Conservation (phyloP, 2,797 vertebrate species). For the Notamacropus eugenii region DNA sequence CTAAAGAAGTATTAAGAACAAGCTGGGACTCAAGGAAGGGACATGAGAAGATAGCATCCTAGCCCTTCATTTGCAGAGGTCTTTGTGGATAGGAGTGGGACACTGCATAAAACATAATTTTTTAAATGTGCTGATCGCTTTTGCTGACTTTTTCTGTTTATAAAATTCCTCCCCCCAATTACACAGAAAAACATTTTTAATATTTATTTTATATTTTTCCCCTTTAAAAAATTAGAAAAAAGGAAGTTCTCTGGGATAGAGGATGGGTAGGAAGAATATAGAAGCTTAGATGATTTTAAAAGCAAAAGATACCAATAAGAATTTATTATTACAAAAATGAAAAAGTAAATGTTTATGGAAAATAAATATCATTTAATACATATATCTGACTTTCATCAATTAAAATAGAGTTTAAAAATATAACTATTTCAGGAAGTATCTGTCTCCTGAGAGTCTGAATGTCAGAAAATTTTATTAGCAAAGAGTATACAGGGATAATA, state of each 20-base stretch:
- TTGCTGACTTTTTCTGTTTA: not conserved
- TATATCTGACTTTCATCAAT: not conserved
- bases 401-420: slow-evolving; percentile 22
- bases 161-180: not conserved
- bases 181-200: not conserved
- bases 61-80: not conserved
- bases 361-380: not conserved
- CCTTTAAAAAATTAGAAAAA: not conserved
- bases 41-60: not conserved
- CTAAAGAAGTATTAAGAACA: not conserved
- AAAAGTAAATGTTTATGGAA: not conserved
- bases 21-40: not conserved
- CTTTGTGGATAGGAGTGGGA: not conserved
- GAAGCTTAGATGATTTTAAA: not conserved
- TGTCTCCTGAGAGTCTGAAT: not conserved
- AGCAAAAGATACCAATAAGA: not conserved
- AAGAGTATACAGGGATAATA: not conserved
- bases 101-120: not conserved
- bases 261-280: not conserved
- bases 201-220: not conserved
- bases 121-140: not conserved
- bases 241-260: not conserved
- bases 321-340: not conserved
- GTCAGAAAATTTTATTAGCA: not conserved
- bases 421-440: not conserved